Evolutionary conservation across 2,113 vertebrate species (phyloP).

Genomic region (Tenebrosternarchus preto): DNA sequence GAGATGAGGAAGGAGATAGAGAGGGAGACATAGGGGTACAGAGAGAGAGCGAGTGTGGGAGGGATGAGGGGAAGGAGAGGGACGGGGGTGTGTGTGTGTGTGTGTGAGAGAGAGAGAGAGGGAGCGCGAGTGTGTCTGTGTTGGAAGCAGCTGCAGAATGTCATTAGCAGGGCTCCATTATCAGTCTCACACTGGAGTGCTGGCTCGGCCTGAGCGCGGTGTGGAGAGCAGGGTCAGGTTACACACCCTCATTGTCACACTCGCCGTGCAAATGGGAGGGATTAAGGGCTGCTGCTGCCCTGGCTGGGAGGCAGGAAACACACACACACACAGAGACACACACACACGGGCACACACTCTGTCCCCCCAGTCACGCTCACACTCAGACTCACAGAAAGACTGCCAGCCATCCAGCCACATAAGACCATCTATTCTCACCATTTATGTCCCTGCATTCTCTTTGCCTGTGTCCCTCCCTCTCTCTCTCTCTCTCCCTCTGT

Average conservation of each 20-base stretch:
- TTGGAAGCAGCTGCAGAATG: conserved; percentile 61
- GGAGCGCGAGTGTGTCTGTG: conserved; percentile 5
- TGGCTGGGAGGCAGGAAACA: conserved; percentile 36
- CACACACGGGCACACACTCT: neutral
- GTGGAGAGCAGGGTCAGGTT: conserved; percentile 47
- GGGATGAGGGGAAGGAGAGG: neutral
- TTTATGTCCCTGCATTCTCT: no score
- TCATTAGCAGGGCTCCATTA: conserved; percentile 57
- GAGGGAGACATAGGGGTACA: neutral
- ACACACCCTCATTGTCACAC: conserved; percentile 48
- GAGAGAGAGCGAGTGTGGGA: conserved; percentile 12
- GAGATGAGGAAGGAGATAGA: conserved; percentile 17
- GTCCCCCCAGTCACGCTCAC: no score
- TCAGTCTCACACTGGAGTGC: conserved; percentile 51
- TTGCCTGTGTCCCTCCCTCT: no score
- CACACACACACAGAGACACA: conserved; percentile 20
- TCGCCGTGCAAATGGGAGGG: conserved; percentile 42
- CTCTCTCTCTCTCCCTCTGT: no score
- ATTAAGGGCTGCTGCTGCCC: conserved; percentile 42
- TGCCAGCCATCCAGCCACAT: no score
- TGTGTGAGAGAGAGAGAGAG: conserved; percentile 1
- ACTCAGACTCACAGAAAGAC: no score
- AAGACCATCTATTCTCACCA: no score
- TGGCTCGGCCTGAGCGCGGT: conserved; percentile 11
- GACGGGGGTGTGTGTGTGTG: conserved; percentile 45